Conservation (phyloP, 2,888 invertebrate genomes). For the Campoplex nolae region DNA sequence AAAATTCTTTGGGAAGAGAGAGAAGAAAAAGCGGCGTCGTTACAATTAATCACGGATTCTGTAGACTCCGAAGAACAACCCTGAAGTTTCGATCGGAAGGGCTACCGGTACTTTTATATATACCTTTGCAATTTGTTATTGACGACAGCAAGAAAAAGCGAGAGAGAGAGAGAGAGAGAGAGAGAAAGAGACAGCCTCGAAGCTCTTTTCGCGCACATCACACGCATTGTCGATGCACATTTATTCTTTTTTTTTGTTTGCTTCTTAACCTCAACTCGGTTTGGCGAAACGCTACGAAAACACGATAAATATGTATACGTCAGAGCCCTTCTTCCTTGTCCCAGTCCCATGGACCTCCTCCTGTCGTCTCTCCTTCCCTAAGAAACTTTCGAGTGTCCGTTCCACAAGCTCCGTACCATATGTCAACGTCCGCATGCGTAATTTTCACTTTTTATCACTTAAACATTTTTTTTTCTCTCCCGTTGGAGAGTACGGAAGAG, state of each 20-base stretch:
- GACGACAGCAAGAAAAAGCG: conserved; percentile 76
- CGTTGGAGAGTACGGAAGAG: neutral
- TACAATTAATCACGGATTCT: conserved; percentile 81
- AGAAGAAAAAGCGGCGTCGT: conserved; percentile 70
- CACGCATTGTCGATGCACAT: conserved; percentile 65
- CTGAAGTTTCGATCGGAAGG: conserved; percentile 51
- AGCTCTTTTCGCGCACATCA: conserved; percentile 40
- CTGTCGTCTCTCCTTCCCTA: conserved; percentile 26
- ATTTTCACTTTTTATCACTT: conserved; percentile 26
- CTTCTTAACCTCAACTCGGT: conserved; percentile 25
- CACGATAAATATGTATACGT: conserved; percentile 71
- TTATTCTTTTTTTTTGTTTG: conserved; percentile 52
- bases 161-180: conserved; percentile 51
- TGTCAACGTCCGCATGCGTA: conserved; percentile 54
- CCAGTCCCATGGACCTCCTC: conserved; percentile 39
- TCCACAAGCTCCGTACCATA: conserved; percentile 36
- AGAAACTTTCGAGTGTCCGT: conserved; percentile 52
- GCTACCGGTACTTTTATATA: conserved; percentile 61
- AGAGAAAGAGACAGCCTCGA: conserved; percentile 51
- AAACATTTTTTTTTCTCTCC: conserved; percentile 7
- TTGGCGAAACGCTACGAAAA: conserved; percentile 49
- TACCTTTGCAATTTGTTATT: conserved; percentile 83
- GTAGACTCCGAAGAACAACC: conserved; percentile 74
- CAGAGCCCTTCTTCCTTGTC: conserved; percentile 40
- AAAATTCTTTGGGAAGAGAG: conserved; percentile 38